Evolutionary conservation across 2,113 vertebrate genomes (phyloP), one percentile per base, ranked within the genome.

Genomic region (Plotosus lineatus): DNA sequence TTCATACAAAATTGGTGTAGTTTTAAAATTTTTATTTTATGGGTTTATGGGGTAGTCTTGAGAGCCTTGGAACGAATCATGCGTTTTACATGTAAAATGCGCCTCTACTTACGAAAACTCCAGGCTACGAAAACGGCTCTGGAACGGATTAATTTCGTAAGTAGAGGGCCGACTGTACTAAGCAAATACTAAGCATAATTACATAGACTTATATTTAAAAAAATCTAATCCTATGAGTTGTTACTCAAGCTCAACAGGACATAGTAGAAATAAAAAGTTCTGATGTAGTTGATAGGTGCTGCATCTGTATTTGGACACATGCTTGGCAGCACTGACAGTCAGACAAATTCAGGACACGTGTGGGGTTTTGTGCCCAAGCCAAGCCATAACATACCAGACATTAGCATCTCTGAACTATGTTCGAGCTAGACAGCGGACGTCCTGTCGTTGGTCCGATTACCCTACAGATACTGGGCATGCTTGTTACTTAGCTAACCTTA

Each of bases 271-370:
- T 48, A 10, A 71, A 71, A 50, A 48, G 31, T 48, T 50, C 26
- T 5, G 48, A 71, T 28, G 31, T 50, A 72, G 42, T 72, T 72
- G 68, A 46, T 31, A 69, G 26, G 44, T 48, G 3, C 44, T 71
- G 68, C 26, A 48, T 19, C 31, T 46, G 68, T 5, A 7, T 26
- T 48, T 31, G 48, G 26, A 71, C 44, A 71, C 68, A 71, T 8
- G 6, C 44, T 71, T 48, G 40, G 44, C 65, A 44, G 12, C 12
- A 1, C 65, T 71, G 44, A 71, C 68, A 31, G 42, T 48, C 38
- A 26, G 68, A n/a, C 68, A 71, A 48, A 71, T 71, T 71, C 68
- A 48, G 44, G 68, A 71, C 68, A 71, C 42, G 48, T 71, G 68
- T 48, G 26, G 11, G 23, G 5, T 19, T 72, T 17, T 48, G 44